A percentile compares a stretch with the other conserved stretches of the same genome.
Evolutionary conservation across 2,113 vertebrate species (phyloP).

Genomic region (Rhombomys opimus): DNA sequence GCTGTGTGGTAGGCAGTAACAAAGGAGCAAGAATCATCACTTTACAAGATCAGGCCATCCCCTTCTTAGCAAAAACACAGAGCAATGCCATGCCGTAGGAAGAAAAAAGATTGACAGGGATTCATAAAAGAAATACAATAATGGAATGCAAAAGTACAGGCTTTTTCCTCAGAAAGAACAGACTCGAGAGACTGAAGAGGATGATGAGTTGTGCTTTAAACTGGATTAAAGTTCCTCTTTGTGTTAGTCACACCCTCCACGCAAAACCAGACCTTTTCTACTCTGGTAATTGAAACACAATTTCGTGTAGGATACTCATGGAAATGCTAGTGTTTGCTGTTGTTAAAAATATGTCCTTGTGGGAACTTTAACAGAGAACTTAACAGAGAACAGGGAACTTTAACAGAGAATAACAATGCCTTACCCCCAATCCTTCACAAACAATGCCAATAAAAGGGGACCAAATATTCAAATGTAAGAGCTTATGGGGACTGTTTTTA

Average conservation of each 20-base stretch:
- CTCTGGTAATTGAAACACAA: slow-evolving; percentile 46
- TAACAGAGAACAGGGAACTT: slow-evolving; percentile 35
- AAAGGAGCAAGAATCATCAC: slow-evolving; percentile 78
- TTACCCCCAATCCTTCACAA: not conserved
- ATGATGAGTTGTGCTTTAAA: slow-evolving; percentile 18
- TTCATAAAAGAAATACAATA: not conserved
- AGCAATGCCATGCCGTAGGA: slow-evolving; percentile 67
- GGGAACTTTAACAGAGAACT: slow-evolving; percentile 35
- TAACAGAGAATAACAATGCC: not conserved
- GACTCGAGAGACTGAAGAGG: not conserved
- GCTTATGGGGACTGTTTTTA: not conserved
- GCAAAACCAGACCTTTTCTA: slow-evolving; percentile 37
- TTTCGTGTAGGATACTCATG: slow-evolving; percentile 37
- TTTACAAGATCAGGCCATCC: slow-evolving; percentile 70
- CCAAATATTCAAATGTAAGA: not conserved
- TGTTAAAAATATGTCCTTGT: not conserved
- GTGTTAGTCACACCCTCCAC: not conserved
- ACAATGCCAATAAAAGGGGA: not conserved
- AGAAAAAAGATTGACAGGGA: slow-evolving; percentile 38
- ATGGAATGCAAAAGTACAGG: not conserved
- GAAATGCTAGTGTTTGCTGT: not conserved
- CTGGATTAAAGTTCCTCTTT: not conserved
- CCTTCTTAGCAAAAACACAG: slow-evolving; percentile 67
- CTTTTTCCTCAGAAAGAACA: slow-evolving; percentile 28
- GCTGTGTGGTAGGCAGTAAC: slow-evolving; percentile 81